Base-by-base conservation (phyloP, 2,888 invertebrate genomes). In the Acronicta alni region DNA sequence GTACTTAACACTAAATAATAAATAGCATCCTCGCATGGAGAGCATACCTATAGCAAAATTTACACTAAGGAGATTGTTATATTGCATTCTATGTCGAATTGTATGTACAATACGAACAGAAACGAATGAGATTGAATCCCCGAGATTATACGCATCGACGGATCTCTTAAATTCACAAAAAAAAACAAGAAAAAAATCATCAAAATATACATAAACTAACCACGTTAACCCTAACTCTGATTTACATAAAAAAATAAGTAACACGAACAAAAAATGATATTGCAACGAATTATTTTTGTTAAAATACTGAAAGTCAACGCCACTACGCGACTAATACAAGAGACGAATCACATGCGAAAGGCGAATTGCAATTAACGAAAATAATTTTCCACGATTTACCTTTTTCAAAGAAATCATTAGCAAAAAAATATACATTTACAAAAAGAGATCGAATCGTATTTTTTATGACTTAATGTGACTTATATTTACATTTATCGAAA, bases 371-470 rank as follows among this genome's bases (percentile, higher is more conserved):
- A 81, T 77, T 52, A 70, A 81, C 74, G 62, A 72, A 81, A 77
- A 80, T 79, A 67, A 81, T 68, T 79, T 68, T 72, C 52, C 57
- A 75, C 73, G 65, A 79, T 71, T 62, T 56, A 74, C 62, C 75
- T 72, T 77, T 72, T 69, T 76, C 85, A 82, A 80, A 84, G 83
- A 84, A 82, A 85, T 85, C 71, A 84, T 89, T 92, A 92, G 92
- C 91, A 91, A 93, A 91, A 20, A 92, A 90, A 91, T 91, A 93
- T 93, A 93, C 92, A 93, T 93, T 93, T 92, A 94, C 92, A 93
- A 84, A 67, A 75, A 91, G 93, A 93, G 93, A 93, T 93, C 93
- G 93, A 93, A 94, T 92, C 89, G 89, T 93, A 80, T 74, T 87
- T 64, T 90, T 92, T 84, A 90, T 89, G 92, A 93, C 92, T 92